Evolutionary conservation across 2,888 invertebrate genomes (phyloP), one percentile per base, ranked within the genome.

Genomic region (Plagodis dolabraria): DNA sequence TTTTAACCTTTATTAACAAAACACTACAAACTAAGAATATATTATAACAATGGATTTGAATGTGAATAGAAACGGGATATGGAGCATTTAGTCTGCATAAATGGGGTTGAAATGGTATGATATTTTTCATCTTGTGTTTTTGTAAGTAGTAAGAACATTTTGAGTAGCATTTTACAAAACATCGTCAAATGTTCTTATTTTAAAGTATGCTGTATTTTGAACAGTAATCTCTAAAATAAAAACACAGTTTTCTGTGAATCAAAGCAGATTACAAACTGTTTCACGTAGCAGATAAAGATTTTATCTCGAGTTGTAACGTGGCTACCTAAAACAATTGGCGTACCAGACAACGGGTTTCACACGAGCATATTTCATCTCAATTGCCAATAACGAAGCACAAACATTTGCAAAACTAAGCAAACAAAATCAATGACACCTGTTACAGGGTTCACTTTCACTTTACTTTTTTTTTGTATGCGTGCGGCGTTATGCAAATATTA

Each of bases 361-460:
- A 57, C 64, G 54, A 57, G 53, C 54, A 73, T 74, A 68, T 73
- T 71, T 72, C 67, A 71, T 70, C 68, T 67, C 55, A 64, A 68
- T 65, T 66, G 65, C 57, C 72, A 75, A 76, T 75, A 75, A 71
- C 67, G 62, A 57, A 72, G 65, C 61, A 54, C 66, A 73, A 74
- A 73, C 67, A 76, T 76, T 76, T 75, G 72, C 76, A 67, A 64
- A 80, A 76, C 79, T 78, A 78, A 79, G 74, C 77, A 82, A 80
- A 78, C 75, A 77, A 74, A 79, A 85, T 86, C 82, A 85, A 79
- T 78, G 78, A 75, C 86, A 88, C 86, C 87, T 87, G 86, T 86
- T 86, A 86, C 86, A 67, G 77, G 73, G 70, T 76, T 82, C 80
- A 79, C 80, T 83, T 85, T 86, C 82, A 82, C 80, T 87, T 83